A percentile compares a stretch with the other conserved stretches of the same genome.
Conservation (phyloP, 1,140 invertebrate genomes). For the Atta texana region DNA sequence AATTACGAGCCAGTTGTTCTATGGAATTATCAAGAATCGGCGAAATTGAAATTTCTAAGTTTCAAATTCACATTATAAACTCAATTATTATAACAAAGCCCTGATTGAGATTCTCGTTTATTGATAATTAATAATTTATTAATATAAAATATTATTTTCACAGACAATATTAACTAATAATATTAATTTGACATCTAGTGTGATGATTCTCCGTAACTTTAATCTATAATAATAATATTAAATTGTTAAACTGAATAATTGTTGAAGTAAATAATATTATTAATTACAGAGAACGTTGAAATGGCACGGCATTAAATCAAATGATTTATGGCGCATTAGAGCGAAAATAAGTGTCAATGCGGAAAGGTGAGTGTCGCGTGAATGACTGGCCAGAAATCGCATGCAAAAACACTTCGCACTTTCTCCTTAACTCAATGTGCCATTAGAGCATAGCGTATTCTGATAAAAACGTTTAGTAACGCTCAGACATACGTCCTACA, state of each 20-base stretch:
- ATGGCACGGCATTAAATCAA: neutral
- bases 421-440: conserved; percentile 41
- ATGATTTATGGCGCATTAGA: conserved; percentile 26
- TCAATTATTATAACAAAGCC: neutral
- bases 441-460: conserved; percentile 17
- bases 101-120: neutral
- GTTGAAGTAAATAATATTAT: neutral
- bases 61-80: neutral
- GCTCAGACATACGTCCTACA: neutral
- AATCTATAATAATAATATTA: neutral
- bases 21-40: neutral
- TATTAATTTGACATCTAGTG: neutral
- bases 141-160: too few relatives aligned
- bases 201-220: neutral
- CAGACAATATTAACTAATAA: neutral
- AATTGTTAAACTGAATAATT: neutral
- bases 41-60: neutral
- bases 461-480: conserved; percentile 44
- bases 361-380: conserved; percentile 19
- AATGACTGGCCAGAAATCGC: conserved; percentile 36
- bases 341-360: conserved; percentile 17
- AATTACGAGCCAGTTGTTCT: neutral
- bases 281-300: neutral
- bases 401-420: conserved; percentile 36
- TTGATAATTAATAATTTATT: neutral